A percentile compares a stretch with the other conserved stretches of the same genome.
Evolutionary conservation across 2,888 invertebrate species (phyloP).

Genomic region (Andrena minutula): DNA sequence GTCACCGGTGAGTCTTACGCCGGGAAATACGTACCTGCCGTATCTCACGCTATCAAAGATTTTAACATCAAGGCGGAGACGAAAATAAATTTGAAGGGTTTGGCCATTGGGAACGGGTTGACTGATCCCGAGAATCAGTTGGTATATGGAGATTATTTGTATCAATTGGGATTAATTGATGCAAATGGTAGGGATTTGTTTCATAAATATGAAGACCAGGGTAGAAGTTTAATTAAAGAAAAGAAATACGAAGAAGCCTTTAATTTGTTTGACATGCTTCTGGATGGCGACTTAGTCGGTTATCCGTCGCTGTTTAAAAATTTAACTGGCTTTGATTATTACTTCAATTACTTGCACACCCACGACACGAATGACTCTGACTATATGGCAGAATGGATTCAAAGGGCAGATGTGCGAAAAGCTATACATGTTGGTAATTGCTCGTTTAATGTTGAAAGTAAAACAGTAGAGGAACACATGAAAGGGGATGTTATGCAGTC

Average conservation of each 20-base stretch:
- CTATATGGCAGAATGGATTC: slow-evolving; percentile 88
- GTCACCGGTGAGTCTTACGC: slow-evolving; percentile 96
- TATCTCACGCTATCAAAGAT: slow-evolving; percentile 90
- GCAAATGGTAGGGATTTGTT: slow-evolving; percentile 88
- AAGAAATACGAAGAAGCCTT: slow-evolving; percentile 90
- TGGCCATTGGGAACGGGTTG: slow-evolving; percentile 93
- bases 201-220: slow-evolving; percentile 87
- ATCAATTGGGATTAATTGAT: slow-evolving; percentile 91
- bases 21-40: slow-evolving; percentile 92
- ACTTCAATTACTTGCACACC: slow-evolving; percentile 90
- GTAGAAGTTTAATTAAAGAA: slow-evolving; percentile 87
- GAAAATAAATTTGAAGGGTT: slow-evolving; percentile 90
- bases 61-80: slow-evolving; percentile 87
- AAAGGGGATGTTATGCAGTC: slow-evolving; percentile 93
- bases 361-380: slow-evolving; percentile 86
- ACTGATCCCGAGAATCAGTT: slow-evolving; percentile 92
- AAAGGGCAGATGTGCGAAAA: slow-evolving; percentile 88
- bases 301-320: slow-evolving; percentile 89
- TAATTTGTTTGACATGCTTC: slow-evolving; percentile 89
- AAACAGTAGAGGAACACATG: slow-evolving; percentile 90
- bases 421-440: slow-evolving; percentile 94
- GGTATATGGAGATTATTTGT: slow-evolving; percentile 92
- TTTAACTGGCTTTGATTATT: slow-evolving; percentile 91
- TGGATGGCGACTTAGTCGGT: slow-evolving; percentile 89
- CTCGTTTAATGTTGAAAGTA: slow-evolving; percentile 88